Conservation (phyloP, 2,113 vertebrate species). For the Cynoglossus semilaevis region DNA sequence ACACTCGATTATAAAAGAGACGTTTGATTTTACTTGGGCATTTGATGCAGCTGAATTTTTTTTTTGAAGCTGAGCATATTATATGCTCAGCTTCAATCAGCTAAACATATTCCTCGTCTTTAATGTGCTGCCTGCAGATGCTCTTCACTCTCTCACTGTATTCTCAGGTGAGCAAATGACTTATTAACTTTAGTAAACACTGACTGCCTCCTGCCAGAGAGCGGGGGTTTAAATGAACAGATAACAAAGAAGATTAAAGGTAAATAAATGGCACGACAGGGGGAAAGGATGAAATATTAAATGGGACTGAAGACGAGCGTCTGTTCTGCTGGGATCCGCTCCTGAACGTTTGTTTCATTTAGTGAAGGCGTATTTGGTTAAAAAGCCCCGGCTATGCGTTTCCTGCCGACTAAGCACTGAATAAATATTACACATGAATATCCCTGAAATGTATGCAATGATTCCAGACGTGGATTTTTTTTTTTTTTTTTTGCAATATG, state of each 20-base stretch:
- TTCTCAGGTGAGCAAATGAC: constrained; percentile 49
- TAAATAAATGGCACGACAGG: constrained; percentile 59
- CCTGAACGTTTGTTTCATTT: constrained; percentile 51
- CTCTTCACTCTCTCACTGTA: constrained; percentile 29
- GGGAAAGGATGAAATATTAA: constrained; percentile 33
- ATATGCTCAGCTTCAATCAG: too few species aligned
- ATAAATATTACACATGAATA: constrained; percentile 47
- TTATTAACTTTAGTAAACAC: constrained; percentile 55
- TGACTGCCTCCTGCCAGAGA: constrained; percentile 28
- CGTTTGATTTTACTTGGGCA: too few species aligned
- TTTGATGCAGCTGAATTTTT: too few species aligned
- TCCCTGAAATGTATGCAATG: constrained; percentile 25
- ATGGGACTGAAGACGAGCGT: background rate
- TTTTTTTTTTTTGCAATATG: background rate
- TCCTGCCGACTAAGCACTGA: constrained; percentile 39
- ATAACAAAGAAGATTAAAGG: constrained; percentile 68
- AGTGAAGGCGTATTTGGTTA: constrained; percentile 44
- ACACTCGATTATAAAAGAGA: too few species aligned
- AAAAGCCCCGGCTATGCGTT: constrained; percentile 23
- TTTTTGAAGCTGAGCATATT: too few species aligned
- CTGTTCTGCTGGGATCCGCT: background rate
- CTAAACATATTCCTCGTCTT: constrained; percentile 39
- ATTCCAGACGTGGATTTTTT: constrained; percentile 28
- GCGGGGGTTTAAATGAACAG: constrained; percentile 42
- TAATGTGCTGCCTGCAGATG: constrained; percentile 33